phyloP scores from a whole-genome alignment of 2,888 invertebrate genomes.

The Drosophila conformis region DNA sequence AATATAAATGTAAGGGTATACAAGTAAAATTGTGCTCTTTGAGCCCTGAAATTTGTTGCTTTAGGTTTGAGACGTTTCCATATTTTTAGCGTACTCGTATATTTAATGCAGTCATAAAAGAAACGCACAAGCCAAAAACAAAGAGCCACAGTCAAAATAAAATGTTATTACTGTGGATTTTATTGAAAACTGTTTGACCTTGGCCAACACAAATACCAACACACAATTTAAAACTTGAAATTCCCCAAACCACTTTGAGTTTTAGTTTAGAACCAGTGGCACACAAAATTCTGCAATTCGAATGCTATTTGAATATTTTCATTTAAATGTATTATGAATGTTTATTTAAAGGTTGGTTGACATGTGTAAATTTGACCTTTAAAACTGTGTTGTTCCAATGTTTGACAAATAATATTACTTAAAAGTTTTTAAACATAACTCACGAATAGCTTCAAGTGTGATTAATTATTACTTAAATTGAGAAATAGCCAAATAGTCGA shows the following conservation, averaged over 20 bases:
- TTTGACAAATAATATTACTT: neutral
- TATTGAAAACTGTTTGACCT: constrained; percentile 54
- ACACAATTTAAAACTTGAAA: constrained; percentile 39
- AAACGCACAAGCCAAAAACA: constrained; percentile 8
- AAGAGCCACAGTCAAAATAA: neutral
- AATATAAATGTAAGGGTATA: neutral
- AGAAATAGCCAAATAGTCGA: neutral
- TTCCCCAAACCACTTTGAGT: constrained; percentile 25
- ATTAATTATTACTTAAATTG: neutral
- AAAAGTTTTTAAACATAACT: neutral
- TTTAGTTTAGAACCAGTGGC: constrained; percentile 16
- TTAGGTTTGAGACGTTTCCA: constrained; percentile 27
- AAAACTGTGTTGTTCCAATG: neutral
- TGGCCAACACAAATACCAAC: constrained; percentile 26
- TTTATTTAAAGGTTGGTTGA: neutral
- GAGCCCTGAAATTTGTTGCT: neutral
- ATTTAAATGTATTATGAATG: neutral
- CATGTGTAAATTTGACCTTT: neutral
- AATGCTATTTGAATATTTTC: neutral
- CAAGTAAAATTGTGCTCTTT: neutral
- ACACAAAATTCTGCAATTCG: constrained; percentile 9
- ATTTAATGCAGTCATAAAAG: constrained; percentile 51
- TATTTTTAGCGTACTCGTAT: constrained; percentile 45
- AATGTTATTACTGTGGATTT: constrained; percentile 24
- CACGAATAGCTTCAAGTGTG: neutral